These are phyloP conservation scores for Aplysia californica DNA, from an alignment of 1,140 invertebrate genomes.

Conservation along the genomic window DNA sequence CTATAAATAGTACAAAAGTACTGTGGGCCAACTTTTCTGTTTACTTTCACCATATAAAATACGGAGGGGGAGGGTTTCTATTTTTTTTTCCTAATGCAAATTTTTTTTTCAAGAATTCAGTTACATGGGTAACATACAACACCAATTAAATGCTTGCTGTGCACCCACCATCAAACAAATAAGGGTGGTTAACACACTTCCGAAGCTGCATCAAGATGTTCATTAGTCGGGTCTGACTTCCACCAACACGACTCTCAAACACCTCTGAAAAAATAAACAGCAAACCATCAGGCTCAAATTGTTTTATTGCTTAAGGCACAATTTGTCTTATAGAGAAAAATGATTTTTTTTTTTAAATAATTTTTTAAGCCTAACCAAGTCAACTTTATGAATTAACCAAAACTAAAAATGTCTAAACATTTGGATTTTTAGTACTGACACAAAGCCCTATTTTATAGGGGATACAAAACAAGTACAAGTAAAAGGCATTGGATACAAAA, in stretches of 20 bases:
- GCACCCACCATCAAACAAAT: constrained; percentile 67
- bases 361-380: background rate
- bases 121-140: too few species aligned
- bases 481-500: too few species aligned
- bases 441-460: too few species aligned
- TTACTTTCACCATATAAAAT: too few species aligned
- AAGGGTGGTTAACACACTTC: constrained; percentile 68
- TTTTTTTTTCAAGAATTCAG: too few species aligned
- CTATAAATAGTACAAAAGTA: too few species aligned
- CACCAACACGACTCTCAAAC: constrained; percentile 50
- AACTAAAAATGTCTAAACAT: background rate
- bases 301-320: background rate
- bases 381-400: background rate
- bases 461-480: too few species aligned
- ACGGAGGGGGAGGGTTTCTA: too few species aligned
- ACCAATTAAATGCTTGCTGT: too few species aligned
- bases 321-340: background rate
- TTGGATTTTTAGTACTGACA: too few species aligned
- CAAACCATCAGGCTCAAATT: background rate
- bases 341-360: background rate
- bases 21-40: too few species aligned
- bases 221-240: constrained; percentile 52
- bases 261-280: constrained; percentile 51
- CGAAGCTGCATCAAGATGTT: constrained; percentile 67
- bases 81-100: too few species aligned